Percentiles rank a stretch among this genome's conserved stretches.
These are phyloP conservation scores for Leptinotarsa juncta DNA, from an alignment of 2,888 invertebrate genomes.

Conservation along the genomic window DNA sequence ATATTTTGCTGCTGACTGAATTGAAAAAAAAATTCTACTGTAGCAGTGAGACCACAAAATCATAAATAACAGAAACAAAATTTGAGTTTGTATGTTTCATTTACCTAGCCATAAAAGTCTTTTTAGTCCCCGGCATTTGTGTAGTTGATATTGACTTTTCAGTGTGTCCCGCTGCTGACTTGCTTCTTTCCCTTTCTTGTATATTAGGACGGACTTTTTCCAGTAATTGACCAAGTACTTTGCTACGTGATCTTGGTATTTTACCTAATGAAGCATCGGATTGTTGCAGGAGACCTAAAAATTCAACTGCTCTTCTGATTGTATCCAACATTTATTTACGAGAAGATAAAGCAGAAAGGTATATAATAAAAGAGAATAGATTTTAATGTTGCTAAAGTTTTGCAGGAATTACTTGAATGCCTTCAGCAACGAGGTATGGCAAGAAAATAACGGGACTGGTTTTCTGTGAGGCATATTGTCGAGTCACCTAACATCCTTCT, in stretches of 20 bases:
- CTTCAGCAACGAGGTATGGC: too few species aligned
- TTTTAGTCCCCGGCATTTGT: slow-evolving; percentile 50
- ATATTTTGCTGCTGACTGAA: slow-evolving; percentile 59
- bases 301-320: background rate
- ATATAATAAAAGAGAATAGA: background rate
- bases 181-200: slow-evolving; percentile 62
- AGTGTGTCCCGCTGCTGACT: slow-evolving; percentile 59
- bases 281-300: slow-evolving; percentile 59
- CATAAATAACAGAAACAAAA: background rate
- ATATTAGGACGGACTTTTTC: slow-evolving; percentile 68
- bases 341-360: background rate
- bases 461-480: too few species aligned
- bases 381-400: too few species aligned
- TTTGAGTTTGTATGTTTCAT: background rate
- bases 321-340: background rate
- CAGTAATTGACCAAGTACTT: slow-evolving; percentile 70
- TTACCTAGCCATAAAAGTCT: slow-evolving; percentile 48
- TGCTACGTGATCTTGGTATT: slow-evolving; percentile 63
- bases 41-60: background rate
- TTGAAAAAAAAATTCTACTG: slow-evolving; percentile 22
- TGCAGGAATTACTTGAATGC: too few species aligned
- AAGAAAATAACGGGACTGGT: too few species aligned
- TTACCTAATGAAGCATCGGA: slow-evolving; percentile 60
- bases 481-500: too few species aligned
- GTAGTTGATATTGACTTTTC: slow-evolving; percentile 54